A percentile compares a stretch with the other conserved stretches of the same genome.
Evolutionary conservation across 2,113 vertebrate species (phyloP).

Genomic region (Tachysurus vachellii): DNA sequence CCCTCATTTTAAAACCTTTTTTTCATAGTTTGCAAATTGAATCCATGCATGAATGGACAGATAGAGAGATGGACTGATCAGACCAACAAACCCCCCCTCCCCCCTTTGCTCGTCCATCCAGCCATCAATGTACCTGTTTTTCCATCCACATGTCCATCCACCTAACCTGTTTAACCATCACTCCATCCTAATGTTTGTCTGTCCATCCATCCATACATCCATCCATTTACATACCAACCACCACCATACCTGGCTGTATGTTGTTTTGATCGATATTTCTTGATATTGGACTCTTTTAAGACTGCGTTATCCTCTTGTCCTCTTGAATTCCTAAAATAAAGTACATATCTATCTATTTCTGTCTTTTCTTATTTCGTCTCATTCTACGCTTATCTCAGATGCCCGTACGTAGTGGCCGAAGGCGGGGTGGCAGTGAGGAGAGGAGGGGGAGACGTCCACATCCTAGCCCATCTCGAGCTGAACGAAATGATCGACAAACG

Average conservation of each 20-base stretch:
- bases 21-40: neutral
- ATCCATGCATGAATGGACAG: neutral
- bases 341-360: neutral
- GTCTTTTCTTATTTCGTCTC: constrained; percentile 28
- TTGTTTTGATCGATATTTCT: neutral
- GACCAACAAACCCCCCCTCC: neutral
- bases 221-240: neutral
- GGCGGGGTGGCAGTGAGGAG: constrained; percentile 77
- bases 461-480: constrained; percentile 72
- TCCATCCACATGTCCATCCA: neutral
- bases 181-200: neutral
- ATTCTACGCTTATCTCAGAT: constrained; percentile 62
- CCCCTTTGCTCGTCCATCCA: neutral
- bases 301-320: neutral
- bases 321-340: neutral
- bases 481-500: constrained; percentile 74
- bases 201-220: neutral
- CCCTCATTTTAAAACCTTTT: neutral
- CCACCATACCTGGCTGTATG: too few species aligned
- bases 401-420: constrained; percentile 84
- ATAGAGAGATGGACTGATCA: too few species aligned
- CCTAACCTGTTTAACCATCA: neutral
- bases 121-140: neutral
- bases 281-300: neutral
- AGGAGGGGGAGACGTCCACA: constrained; percentile 78